These are phyloP conservation scores for Asarcornis scutulata DNA, from an alignment of 2,113 vertebrate species.

Conservation along the genomic window DNA sequence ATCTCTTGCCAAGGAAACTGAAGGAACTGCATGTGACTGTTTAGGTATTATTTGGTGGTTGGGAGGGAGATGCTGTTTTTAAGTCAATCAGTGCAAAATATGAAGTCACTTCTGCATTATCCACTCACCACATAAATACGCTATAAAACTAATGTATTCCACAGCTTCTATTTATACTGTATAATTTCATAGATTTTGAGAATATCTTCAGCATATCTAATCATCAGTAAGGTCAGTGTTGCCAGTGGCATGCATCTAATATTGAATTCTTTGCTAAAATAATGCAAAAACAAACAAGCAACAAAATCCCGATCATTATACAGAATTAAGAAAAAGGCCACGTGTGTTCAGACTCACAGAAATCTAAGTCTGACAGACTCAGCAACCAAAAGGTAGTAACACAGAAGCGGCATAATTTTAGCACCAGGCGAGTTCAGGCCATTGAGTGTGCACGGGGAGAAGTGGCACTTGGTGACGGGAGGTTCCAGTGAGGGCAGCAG, in stretches of 20 bases:
- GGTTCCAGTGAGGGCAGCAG: background rate
- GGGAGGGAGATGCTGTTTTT: background rate
- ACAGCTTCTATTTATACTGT: background rate
- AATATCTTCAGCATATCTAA: background rate
- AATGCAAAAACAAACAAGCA: background rate
- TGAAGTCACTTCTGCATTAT: background rate
- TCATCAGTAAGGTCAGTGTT: background rate
- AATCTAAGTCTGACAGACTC: background rate
- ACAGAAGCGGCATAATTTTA: background rate
- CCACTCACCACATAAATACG: background rate
- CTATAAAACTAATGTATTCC: background rate
- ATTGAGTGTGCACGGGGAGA: rapidly evolving
- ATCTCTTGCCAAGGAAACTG: background rate
- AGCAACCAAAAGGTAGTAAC: background rate
- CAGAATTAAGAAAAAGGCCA: background rate
- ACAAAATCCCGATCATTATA: background rate
- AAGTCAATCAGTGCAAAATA: background rate
- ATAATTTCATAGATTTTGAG: constrained; percentile 1
- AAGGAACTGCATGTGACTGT: background rate
- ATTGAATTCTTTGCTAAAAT: background rate
- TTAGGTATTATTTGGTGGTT: background rate
- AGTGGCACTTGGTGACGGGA: background rate
- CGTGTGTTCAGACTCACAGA: background rate
- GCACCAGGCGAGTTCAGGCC: background rate
- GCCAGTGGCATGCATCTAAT: background rate